Evolutionary conservation across 2,797 vertebrate genomes (phyloP).

Genomic region (Enteromius thamalakanensis): DNA sequence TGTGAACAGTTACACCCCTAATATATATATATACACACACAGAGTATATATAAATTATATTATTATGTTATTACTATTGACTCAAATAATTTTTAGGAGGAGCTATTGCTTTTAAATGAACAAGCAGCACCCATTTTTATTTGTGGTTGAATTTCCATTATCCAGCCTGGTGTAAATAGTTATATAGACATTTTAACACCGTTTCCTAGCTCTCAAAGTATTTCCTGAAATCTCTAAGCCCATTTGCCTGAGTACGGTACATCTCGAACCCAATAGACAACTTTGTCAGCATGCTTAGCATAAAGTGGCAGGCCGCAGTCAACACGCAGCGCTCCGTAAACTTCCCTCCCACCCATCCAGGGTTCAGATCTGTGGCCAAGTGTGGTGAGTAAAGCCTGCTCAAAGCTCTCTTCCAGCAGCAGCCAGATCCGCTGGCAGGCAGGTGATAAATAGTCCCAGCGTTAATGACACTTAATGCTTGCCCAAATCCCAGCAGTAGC

Average conservation of each 20-base stretch:
- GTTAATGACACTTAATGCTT: conserved; percentile 75
- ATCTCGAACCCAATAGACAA: conserved; percentile 18
- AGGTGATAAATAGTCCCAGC: conserved; percentile 64
- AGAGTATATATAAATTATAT: too few relatives aligned
- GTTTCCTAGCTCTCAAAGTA: conserved; percentile 3
- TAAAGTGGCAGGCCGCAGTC: conserved; percentile 43
- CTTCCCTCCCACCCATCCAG: conserved; percentile 32
- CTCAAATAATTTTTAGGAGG: background rate
- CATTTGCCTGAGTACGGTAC: background rate
- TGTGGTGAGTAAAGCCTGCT: conserved; percentile 55
- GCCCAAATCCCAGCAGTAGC: conserved; percentile 68
- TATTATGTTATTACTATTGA: too few relatives aligned
- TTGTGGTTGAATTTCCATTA: background rate
- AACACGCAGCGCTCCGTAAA: background rate
- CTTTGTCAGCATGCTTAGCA: conserved; percentile 31
- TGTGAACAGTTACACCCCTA: too few relatives aligned
- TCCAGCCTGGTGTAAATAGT: background rate
- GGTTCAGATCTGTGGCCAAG: conserved; percentile 56
- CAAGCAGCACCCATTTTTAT: background rate
- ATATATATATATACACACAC: too few relatives aligned
- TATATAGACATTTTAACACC: background rate
- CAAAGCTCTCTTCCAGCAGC: conserved; percentile 51
- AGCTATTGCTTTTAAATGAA: background rate
- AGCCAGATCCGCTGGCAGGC: conserved; percentile 58
- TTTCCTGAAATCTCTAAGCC: conserved; percentile 19